Evolutionary conservation across 1,140 invertebrate species (phyloP).

Genomic region (Drosophila tropicalis): DNA sequence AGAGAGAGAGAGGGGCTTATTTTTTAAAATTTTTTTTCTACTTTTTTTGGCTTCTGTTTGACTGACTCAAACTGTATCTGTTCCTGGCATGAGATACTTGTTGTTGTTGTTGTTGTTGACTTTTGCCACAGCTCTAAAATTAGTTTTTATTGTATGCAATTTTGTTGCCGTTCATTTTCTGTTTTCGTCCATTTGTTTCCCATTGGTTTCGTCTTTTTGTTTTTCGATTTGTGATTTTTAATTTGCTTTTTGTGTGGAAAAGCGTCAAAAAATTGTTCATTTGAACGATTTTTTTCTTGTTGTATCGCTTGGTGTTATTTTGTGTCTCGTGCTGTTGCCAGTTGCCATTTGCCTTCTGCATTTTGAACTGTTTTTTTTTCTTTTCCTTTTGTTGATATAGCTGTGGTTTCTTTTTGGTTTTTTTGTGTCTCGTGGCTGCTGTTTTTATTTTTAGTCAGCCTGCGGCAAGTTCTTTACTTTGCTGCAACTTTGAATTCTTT

Average conservation of each 20-base stretch:
- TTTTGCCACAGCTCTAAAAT: constrained; percentile 67
- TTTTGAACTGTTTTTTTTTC: neutral
- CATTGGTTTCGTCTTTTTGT: constrained; percentile 36
- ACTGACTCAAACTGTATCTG: constrained; percentile 59
- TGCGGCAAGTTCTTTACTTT: constrained; percentile 60
- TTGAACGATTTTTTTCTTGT: constrained; percentile 15
- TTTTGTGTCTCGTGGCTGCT: constrained; percentile 56
- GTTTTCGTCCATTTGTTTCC: constrained; percentile 13
- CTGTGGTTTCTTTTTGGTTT: constrained; percentile 1
- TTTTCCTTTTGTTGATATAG: too few species aligned
- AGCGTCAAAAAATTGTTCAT: constrained; percentile 63
- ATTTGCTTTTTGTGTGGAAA: constrained; percentile 71
- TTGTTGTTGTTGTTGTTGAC: constrained; percentile 37
- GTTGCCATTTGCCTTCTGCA: constrained; percentile 38
- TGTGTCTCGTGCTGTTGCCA: constrained; percentile 58
- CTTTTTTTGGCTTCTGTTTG: constrained; percentile 27
- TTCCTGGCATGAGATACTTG: constrained; percentile 41
- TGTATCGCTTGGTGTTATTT: constrained; percentile 25
- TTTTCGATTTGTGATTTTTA: constrained; percentile 71
- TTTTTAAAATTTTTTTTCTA: neutral
- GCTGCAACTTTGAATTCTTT: constrained; percentile 51
- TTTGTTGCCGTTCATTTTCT: constrained; percentile 37
- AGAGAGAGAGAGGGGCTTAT: neutral
- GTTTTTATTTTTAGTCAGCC: constrained; percentile 72
- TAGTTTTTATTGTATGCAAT: constrained; percentile 78